These are phyloP conservation scores for Mormyrus iriodes DNA, from an alignment of 2,113 vertebrate species.

Conservation along the genomic window DNA sequence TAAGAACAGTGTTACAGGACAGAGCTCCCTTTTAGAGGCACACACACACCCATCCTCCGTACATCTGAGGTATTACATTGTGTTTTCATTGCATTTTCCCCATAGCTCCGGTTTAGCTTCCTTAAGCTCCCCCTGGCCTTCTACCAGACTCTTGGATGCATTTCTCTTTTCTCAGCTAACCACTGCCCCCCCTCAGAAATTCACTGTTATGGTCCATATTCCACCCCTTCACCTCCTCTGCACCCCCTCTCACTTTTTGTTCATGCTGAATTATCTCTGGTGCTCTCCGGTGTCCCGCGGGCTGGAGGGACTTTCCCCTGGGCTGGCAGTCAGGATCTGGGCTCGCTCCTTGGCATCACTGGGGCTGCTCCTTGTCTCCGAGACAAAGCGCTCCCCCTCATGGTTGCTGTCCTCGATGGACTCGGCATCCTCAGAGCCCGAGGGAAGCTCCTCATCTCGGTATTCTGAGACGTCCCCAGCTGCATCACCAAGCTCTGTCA, in stretches of 20 bases:
- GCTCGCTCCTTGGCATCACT: constrained; percentile 37
- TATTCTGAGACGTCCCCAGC: constrained; percentile 66
- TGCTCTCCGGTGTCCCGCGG: constrained; percentile 44
- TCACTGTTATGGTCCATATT: background rate
- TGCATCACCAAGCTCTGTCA: constrained; percentile 66
- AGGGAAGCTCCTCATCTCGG: constrained; percentile 76
- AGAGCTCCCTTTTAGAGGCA: background rate
- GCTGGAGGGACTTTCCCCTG: constrained; percentile 42
- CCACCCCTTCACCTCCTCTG: background rate
- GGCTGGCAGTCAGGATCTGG: constrained; percentile 29
- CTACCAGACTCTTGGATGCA: background rate
- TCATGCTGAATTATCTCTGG: constrained; percentile 45
- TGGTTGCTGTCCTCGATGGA: constrained; percentile 74
- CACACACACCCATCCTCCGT: constrained; percentile 24
- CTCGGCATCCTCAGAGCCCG: constrained; percentile 68
- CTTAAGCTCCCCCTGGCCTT: background rate
- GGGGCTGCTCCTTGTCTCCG: constrained; percentile 53
- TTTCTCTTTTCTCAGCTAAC: background rate
- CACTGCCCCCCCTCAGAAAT: background rate
- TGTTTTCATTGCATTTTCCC: constrained; percentile 32
- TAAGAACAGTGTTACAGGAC: background rate
- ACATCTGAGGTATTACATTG: constrained; percentile 41
- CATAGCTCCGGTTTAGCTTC: constrained; percentile 10
- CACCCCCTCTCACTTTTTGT: constrained; percentile 19
- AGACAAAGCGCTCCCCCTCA: constrained; percentile 66